Evolutionary conservation across 2,797 vertebrate species (phyloP), one percentile per base, ranked within the genome.

Genomic region (Sorex maritimensis): DNA sequence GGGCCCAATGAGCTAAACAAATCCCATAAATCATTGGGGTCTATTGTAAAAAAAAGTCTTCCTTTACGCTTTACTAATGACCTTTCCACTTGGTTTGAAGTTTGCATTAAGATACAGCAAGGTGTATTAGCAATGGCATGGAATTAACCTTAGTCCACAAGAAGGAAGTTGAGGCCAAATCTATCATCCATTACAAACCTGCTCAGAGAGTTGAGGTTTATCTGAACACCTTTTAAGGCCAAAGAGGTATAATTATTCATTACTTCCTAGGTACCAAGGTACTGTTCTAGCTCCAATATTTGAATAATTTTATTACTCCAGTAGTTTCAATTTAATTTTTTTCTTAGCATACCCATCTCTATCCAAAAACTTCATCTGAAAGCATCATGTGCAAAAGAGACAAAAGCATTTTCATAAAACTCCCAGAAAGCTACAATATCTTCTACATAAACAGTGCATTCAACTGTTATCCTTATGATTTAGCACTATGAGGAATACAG

Each of bases 31-130:
- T 88, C 73, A 91, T 61, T 34, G 61, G 24, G 34, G 2, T 34
- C 34, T 61, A 49, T 30, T 14, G 58, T 26, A 46, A 24, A 83
- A 79, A 73, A 28, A 67, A 28, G 55, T 86, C 58, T 83, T 58
- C 78, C 30, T 72, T 63, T 80, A 68, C 61, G 73, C 79, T 80
- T 73, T 58, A 83, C 12, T 15, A 74, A 83, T 44, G 17, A 91
- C 28, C 23, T 78, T 82, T 91, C 67, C 13, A 55, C n/a, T 91
- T 78, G 15, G 28, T 82, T 77, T 91, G 73, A 84, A 61, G 30
- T 74, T 73, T 92, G 88, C 68, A 58, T 67, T 34, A 38, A 68
- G 58, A 34, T 74, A 34, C 7, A 68, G 26, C 3, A 69, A n/a
- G 61, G 44, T 41, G 5, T 30, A 15, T 87, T 79, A 79, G 23